These are phyloP conservation scores for Siniperca obscura DNA, from an alignment of 2,797 vertebrate genomes.

Conservation along the genomic window DNA sequence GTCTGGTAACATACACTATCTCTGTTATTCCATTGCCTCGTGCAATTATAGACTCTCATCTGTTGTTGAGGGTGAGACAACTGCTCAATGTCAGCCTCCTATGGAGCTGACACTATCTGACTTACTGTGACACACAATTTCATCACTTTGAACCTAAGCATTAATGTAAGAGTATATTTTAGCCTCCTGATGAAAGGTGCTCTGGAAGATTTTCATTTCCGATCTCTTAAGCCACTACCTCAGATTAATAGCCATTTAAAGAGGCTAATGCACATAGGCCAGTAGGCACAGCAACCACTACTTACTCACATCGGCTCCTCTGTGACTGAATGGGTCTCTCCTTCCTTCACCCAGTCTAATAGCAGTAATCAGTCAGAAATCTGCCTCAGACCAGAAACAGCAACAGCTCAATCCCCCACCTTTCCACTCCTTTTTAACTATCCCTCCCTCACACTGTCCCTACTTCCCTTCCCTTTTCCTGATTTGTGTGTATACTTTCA, in stretches of 20 bases:
- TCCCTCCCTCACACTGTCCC: slow-evolving; percentile 13
- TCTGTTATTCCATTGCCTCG: slow-evolving; percentile 68
- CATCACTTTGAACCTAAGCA: slow-evolving; percentile 48
- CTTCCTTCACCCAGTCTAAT: slow-evolving; percentile 61
- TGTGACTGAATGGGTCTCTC: slow-evolving; percentile 48
- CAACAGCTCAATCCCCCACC: slow-evolving; percentile 40
- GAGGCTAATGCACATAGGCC: slow-evolving; percentile 60
- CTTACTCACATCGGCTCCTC: slow-evolving; percentile 36
- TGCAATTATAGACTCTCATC: slow-evolving; percentile 79
- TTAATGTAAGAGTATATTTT: slow-evolving; percentile 52
- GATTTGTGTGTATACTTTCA: slow-evolving; percentile 70
- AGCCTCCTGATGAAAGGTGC: slow-evolving; percentile 50
- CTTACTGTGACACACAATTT: slow-evolving; percentile 56
- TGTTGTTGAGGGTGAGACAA: slow-evolving; percentile 75
- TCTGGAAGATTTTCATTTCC: slow-evolving; percentile 61
- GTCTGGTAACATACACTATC: slow-evolving; percentile 71
- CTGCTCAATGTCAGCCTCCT: slow-evolving; percentile 70
- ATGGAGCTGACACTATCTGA: slow-evolving; percentile 76
- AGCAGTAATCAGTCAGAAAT: slow-evolving; percentile 67
- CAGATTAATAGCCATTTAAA: slow-evolving; percentile 74
- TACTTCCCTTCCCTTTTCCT: slow-evolving; percentile 45
- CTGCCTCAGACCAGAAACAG: slow-evolving; percentile 53
- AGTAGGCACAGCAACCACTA: slow-evolving; percentile 40
- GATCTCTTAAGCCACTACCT: slow-evolving; percentile 57
- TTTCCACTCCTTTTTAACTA: slow-evolving; percentile 29